Conservation (phyloP, 2,113 vertebrate species). For the Galemys pyrenaicus region DNA sequence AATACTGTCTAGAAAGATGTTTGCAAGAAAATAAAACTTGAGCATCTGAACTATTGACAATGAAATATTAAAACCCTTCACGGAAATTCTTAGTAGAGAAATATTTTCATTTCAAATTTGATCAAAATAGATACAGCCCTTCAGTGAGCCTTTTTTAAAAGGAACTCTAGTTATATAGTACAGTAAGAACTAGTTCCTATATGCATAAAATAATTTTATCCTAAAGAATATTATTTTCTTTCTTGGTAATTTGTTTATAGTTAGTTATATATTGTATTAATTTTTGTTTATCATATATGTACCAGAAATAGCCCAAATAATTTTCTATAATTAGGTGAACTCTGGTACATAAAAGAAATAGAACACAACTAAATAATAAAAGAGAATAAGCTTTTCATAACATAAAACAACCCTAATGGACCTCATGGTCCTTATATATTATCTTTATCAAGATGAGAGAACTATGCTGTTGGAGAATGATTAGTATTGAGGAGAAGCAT, state of each 20-base stretch:
- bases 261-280: background rate
- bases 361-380: background rate
- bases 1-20: background rate
- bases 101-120: background rate
- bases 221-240: background rate
- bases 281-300: conserved; percentile 16
- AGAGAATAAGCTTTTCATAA: background rate
- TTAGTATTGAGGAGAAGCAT: background rate
- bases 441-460: background rate
- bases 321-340: background rate
- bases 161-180: background rate
- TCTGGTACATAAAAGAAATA: background rate
- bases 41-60: background rate
- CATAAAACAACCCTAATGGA: background rate
- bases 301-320: background rate
- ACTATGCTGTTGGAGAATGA: background rate
- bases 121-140: background rate
- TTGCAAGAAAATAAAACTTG: background rate
- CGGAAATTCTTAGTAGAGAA: background rate
- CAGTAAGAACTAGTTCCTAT: background rate
- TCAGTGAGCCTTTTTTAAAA: background rate
- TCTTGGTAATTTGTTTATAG: conserved; percentile 19
- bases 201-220: conserved; percentile 28
- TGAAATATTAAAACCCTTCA: conserved; percentile 7
- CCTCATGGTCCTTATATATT: background rate